Evolutionary conservation across 1,140 invertebrate species (phyloP), one percentile per base, ranked within the genome.

Genomic region (roundworm (Caenorhabditis elegans)): DNA sequence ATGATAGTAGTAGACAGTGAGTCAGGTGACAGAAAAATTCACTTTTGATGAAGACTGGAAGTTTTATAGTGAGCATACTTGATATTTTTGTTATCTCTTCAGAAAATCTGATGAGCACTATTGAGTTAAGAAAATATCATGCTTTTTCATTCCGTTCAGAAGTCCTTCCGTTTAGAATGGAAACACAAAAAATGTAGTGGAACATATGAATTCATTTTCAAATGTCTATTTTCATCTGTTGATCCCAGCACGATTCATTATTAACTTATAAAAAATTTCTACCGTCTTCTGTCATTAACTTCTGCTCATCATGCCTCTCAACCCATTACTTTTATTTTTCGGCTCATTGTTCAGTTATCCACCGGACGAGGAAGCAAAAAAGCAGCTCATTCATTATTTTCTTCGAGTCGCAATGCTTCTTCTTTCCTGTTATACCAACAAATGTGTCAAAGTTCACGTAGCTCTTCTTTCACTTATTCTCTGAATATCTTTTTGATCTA

Each of bases 371-470:
- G n/a, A 60, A 0, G 8, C 53, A 60, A 60, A 17, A 34, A 17
- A 60, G 53, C 26, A 8, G 5, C 60, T 70, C 60, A 70, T 43
- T 70, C 60, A 39, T 70, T 60, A 34, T 34, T 31, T 60, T 60
- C 26, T 60, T 60, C n/a, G 60, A 39, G 19, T 70, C 49, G 4
- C n/a, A 22, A 8, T 8, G 22, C 22, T 24, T 22, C 10, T n/a
- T 53, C 34, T 6, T 43, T 22, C 28, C 17, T 22, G n/a, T n/a
- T n/a, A n/a, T n/a, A 43, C 39, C 11, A 10, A 60, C 60, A 22
- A 70, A 70, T 19, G 60, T 39, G 60, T 10, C 34, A 70, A 70
- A 70, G 60, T 70, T 70, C 60, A 70, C 60, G 60, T 70, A 70
- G 31, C 31, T 70, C 34, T 17, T 22, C 19, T 17, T 17, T n/a